These are phyloP conservation scores for Steinernema carpocapsae DNA, from an alignment of 2,888 invertebrate genomes.

Conservation along the genomic window DNA sequence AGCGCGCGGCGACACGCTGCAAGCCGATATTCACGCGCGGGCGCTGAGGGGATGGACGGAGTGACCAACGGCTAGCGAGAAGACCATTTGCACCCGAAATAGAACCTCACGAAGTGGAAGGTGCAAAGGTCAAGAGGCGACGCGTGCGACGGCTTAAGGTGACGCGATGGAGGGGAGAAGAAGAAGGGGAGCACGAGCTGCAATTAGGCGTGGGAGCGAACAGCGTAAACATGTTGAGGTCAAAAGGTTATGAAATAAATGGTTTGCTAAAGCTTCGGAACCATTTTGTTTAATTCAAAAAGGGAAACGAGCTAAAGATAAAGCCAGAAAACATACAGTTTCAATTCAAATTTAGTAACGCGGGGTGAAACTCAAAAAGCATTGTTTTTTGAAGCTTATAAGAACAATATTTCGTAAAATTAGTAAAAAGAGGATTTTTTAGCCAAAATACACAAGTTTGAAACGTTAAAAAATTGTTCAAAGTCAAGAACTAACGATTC, in stretches of 20 bases:
- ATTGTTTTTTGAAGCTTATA: no score
- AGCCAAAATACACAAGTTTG: no score
- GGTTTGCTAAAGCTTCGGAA: no score
- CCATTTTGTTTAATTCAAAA: no score
- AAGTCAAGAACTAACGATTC: no score
- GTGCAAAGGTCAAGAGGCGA: conserved; percentile 27
- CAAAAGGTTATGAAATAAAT: conserved; percentile 29
- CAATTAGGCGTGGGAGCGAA: conserved; percentile 21
- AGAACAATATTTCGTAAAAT: no score
- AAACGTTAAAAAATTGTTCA: no score
- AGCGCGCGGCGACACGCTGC: conserved; percentile 32
- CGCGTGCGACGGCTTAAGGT: background rate
- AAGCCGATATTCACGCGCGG: conserved; percentile 32
- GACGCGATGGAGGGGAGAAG: background rate
- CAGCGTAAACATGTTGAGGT: background rate
- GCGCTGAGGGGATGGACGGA: background rate
- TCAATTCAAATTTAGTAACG: no score
- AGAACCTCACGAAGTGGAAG: conserved; percentile 29
- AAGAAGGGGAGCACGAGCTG: background rate
- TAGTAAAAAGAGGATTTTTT: no score
- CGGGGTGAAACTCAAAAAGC: no score
- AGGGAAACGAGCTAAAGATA: no score
- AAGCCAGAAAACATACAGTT: no score
- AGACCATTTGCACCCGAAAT: conserved; percentile 1
- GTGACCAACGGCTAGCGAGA: background rate